These are phyloP conservation scores for Poicephalus gulielmi DNA, from an alignment of 2,113 vertebrate species.

Conservation along the genomic window DNA sequence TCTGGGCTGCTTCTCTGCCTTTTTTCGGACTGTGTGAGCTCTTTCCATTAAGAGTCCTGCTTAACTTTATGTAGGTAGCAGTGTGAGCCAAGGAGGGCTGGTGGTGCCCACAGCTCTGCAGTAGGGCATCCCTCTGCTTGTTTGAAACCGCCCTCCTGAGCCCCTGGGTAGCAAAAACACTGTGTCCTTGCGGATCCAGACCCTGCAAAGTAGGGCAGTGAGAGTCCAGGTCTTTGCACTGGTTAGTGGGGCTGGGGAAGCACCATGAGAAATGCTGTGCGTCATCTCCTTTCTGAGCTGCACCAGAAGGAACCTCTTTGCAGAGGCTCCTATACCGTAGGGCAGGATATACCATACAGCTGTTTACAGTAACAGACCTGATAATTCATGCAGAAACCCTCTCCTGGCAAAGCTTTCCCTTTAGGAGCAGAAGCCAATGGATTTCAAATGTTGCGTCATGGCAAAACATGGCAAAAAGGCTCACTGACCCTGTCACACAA, in stretches of 20 bases:
- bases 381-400: not conserved
- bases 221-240: not conserved
- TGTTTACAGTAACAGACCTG: not conserved
- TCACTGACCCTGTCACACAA: not conserved
- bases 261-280: not conserved
- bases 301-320: not conserved
- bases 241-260: not conserved
- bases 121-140: fast-evolving
- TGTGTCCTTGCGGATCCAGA: not conserved
- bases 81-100: not conserved
- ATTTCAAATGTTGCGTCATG: not conserved
- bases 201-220: not conserved
- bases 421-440: not conserved
- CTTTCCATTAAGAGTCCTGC: not conserved
- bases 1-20: not conserved
- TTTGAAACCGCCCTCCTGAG: not conserved
- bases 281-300: not conserved
- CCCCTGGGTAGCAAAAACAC: not conserved
- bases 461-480: not conserved
- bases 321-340: not conserved
- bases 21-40: fast-evolving
- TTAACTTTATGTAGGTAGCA: not conserved
- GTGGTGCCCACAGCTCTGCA: not conserved
- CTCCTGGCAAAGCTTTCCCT: not conserved
- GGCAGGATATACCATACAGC: not conserved